Conservation (phyloP, 2,888 invertebrate species). For the Cephus nigrinus region DNA sequence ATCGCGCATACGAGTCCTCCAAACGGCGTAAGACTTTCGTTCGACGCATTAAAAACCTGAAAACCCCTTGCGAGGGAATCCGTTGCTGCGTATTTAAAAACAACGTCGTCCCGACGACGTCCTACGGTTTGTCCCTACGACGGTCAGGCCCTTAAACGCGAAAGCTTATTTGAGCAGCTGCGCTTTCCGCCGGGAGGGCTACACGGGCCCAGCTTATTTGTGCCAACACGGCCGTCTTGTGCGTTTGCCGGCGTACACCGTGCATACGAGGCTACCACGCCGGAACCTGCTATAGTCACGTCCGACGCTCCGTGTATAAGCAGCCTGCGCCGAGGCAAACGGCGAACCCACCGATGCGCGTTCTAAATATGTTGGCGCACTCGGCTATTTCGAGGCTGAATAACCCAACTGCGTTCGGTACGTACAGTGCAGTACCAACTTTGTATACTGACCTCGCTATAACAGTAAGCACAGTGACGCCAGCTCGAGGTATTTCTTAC, state of each 20-base stretch:
- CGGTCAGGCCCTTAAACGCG: not conserved
- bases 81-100: not conserved
- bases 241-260: not conserved
- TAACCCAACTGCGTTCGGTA: slow-evolving; percentile 25
- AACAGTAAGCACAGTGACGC: not conserved
- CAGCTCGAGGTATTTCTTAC: not conserved
- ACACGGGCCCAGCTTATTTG: not conserved
- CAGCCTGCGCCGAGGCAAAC: not conserved
- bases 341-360: slow-evolving; percentile 21
- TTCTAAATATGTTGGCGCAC: slow-evolving; percentile 38
- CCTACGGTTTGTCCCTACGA: not conserved
- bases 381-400: slow-evolving; percentile 38
- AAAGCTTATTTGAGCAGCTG: not conserved
- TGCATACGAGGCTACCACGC: not conserved
- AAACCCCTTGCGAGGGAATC: not conserved
- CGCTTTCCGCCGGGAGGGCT: not conserved
- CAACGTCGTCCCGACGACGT: not conserved
- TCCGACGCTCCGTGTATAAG: not conserved
- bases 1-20: not conserved
- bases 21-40: not conserved
- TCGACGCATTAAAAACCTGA: not conserved
- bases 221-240: not conserved
- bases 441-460: not conserved
- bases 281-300: not conserved
- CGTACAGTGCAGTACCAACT: not conserved